phyloP scores from a whole-genome alignment of 2,888 invertebrate genomes.

The Aphrophora alni region DNA sequence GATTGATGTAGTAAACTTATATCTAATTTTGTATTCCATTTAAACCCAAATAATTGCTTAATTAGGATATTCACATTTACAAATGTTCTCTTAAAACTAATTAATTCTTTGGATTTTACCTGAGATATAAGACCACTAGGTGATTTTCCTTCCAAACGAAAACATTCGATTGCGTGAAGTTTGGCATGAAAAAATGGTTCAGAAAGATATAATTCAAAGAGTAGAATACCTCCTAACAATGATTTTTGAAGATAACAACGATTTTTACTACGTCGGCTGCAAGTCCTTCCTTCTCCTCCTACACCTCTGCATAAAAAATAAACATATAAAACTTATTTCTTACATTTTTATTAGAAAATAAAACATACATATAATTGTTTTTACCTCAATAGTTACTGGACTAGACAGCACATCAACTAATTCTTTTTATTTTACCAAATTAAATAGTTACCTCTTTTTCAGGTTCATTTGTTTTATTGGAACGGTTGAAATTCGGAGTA shows the following conservation, averaged over 20 bases:
- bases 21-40: no score
- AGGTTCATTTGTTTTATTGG: no score
- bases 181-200: constrained; percentile 75
- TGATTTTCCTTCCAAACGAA: constrained; percentile 64
- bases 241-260: constrained; percentile 64
- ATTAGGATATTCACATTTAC: no score
- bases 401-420: no score
- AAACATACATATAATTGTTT: no score
- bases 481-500: no score
- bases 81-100: no score
- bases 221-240: constrained; percentile 70
- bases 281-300: background rate
- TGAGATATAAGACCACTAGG: constrained; percentile 63
- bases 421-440: no score
- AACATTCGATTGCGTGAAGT: constrained; percentile 70
- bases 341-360: background rate
- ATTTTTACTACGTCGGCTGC: constrained; percentile 2
- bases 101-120: constrained; percentile 56
- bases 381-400: no score
- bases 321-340: background rate
- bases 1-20: no score
- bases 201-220: constrained; percentile 71
- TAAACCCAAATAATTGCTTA: no score
- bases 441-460: no score
- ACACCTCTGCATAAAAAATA: background rate